phyloP scores from a whole-genome alignment of 2,888 invertebrate genomes.

The Himalopsyche kuldschensis region DNA sequence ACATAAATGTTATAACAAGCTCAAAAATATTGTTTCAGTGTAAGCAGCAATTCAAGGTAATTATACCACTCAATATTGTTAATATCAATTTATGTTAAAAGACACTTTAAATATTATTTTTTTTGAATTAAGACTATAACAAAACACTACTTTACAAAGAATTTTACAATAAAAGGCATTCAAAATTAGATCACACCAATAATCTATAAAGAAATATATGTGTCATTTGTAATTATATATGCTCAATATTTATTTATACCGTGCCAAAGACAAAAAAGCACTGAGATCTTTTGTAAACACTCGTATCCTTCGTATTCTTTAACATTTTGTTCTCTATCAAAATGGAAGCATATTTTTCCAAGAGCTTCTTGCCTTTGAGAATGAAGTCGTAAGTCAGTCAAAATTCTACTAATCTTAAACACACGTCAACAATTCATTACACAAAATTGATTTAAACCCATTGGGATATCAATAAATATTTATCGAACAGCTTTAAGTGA shows the following conservation, averaged over 20 bases:
- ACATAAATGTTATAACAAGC: not conserved
- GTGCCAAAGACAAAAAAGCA: not conserved
- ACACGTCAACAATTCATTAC: not conserved
- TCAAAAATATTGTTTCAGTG: not conserved
- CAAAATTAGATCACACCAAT: not conserved
- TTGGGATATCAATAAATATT: not conserved
- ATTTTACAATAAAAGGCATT: not conserved
- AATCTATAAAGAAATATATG: not conserved
- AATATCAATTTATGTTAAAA: not conserved
- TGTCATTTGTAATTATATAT: not conserved
- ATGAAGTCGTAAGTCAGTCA: not conserved
- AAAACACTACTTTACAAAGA: not conserved
- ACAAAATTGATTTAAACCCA: not conserved
- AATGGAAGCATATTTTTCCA: not conserved
- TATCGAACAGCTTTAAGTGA: too few species aligned
- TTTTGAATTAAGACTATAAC: not conserved
- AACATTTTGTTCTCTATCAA: not conserved
- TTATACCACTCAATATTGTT: not conserved
- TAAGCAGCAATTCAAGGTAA: not conserved
- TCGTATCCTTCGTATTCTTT: not conserved
- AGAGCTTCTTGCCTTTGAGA: not conserved
- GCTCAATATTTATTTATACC: not conserved
- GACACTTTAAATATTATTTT: not conserved
- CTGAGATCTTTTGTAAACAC: not conserved
- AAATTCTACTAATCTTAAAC: not conserved